Percentiles rank a stretch among this genome's conserved stretches.
These are phyloP conservation scores for Hecatera dysodea DNA, from an alignment of 2,888 invertebrate genomes.

Conservation along the genomic window DNA sequence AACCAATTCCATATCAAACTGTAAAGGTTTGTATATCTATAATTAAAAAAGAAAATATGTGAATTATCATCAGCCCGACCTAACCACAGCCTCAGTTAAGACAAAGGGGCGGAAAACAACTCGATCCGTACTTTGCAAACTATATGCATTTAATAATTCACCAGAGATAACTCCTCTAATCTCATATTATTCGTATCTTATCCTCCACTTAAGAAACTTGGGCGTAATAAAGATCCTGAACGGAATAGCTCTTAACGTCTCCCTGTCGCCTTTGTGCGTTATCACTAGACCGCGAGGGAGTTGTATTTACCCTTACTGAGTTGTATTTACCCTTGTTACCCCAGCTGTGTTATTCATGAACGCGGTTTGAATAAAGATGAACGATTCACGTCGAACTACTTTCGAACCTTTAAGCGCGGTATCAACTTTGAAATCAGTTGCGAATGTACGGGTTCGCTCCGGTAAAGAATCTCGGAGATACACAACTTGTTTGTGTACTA, in stretches of 20 bases:
- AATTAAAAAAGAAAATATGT: conserved; percentile 10
- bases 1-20: not conserved
- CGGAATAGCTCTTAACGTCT: conserved; percentile 78
- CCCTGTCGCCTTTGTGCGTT: conserved; percentile 75
- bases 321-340: conserved; percentile 81
- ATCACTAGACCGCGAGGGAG: conserved; percentile 82
- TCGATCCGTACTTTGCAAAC: conserved; percentile 52
- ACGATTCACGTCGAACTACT: conserved; percentile 76
- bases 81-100: not conserved
- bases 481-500: conserved; percentile 43
- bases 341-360: conserved; percentile 87
- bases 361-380: conserved; percentile 87
- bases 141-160: conserved; percentile 77
- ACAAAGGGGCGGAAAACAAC: conserved; percentile 31
- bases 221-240: conserved; percentile 84
- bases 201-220: conserved; percentile 79
- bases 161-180: conserved; percentile 77
- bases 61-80: not conserved
- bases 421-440: conserved; percentile 63
- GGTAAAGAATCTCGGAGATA: conserved; percentile 29
- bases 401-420: conserved; percentile 72
- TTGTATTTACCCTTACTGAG: conserved; percentile 81
- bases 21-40: fast-evolving
- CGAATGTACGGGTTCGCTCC: conserved; percentile 22
- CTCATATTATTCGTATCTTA: conserved; percentile 79